Conservation (phyloP, 2,797 vertebrate genomes). For the Rhinatrema bivittatum region DNA sequence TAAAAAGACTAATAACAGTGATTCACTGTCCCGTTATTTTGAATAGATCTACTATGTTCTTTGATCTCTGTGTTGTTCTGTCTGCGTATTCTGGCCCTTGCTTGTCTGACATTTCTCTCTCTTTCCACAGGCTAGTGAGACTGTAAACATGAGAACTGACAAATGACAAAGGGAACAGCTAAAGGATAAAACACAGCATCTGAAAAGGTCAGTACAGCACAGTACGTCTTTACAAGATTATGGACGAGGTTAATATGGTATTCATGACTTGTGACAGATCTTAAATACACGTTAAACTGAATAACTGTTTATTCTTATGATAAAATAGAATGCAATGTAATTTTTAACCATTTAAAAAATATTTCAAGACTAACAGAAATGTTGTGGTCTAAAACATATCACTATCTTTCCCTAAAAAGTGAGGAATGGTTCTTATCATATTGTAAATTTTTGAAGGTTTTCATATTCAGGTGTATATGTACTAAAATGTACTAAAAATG, state of each 20-base stretch:
- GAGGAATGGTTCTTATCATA: too few species aligned
- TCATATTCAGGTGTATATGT: too few species aligned
- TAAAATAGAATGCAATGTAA: conserved; percentile 22
- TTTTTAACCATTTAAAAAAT: conserved; percentile 14
- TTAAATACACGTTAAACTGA: conserved; percentile 7
- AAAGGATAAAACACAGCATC: conserved; percentile 26
- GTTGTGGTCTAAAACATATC: too few species aligned
- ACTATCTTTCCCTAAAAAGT: too few species aligned
- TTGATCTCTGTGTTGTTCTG: conserved; percentile 3
- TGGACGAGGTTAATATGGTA: conserved; percentile 34
- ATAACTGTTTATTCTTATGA: conserved; percentile 28
- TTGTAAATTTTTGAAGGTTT: too few species aligned
- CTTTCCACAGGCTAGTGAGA: conserved; percentile 28
- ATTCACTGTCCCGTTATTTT: too few species aligned
- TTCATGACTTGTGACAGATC: conserved; percentile 9
- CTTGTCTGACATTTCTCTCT: conserved; percentile 25
- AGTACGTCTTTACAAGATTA: conserved; percentile 37
- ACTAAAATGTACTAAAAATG: too few species aligned
- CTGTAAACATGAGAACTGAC: conserved; percentile 26
- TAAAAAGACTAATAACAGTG: too few species aligned
- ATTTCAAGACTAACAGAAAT: too few species aligned
- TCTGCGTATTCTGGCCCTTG: conserved; percentile 5
- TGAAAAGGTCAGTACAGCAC: conserved; percentile 40
- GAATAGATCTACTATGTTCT: neutral
- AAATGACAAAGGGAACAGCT: conserved; percentile 15